Evolutionary conservation across 2,888 invertebrate genomes (phyloP).

Genomic region (Tipula unca): DNA sequence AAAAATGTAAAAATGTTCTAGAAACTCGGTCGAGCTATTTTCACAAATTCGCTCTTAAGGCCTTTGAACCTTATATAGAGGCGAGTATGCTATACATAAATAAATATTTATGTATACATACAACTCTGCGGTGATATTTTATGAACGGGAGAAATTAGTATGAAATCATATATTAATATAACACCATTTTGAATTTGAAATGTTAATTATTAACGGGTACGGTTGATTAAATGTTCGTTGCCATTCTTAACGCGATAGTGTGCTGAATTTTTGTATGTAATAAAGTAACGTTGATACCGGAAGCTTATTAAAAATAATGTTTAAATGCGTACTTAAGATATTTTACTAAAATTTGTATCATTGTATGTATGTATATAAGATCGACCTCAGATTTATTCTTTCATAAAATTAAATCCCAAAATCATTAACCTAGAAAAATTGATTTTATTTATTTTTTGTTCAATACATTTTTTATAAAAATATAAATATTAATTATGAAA

Average conservation of each 20-base stretch:
- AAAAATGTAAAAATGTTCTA: too few species aligned
- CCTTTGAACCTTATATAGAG: too few species aligned
- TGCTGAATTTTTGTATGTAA: neutral
- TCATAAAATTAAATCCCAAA: neutral
- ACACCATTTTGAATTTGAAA: neutral
- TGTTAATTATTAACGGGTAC: neutral
- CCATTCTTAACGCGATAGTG: neutral
- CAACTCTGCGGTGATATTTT: too few species aligned
- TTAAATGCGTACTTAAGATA: neutral
- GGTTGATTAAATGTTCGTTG: neutral
- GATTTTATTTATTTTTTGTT: neutral
- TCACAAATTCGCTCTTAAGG: too few species aligned
- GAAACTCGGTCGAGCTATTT: too few species aligned
- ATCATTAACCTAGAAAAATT: constrained; percentile 9
- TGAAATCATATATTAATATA: too few species aligned
- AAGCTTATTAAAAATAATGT: neutral
- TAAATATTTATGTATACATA: too few species aligned
- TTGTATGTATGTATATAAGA: neutral
- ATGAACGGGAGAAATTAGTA: too few species aligned
- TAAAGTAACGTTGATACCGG: neutral
- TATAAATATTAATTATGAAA: neutral
- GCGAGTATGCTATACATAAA: too few species aligned
- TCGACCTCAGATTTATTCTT: neutral
- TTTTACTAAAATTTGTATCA: neutral
- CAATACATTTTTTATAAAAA: neutral